A percentile compares a stretch with the other conserved stretches of the same genome.
phyloP scores from a whole-genome alignment of 2,113 vertebrate genomes.

The Cheirogaleus medius region DNA sequence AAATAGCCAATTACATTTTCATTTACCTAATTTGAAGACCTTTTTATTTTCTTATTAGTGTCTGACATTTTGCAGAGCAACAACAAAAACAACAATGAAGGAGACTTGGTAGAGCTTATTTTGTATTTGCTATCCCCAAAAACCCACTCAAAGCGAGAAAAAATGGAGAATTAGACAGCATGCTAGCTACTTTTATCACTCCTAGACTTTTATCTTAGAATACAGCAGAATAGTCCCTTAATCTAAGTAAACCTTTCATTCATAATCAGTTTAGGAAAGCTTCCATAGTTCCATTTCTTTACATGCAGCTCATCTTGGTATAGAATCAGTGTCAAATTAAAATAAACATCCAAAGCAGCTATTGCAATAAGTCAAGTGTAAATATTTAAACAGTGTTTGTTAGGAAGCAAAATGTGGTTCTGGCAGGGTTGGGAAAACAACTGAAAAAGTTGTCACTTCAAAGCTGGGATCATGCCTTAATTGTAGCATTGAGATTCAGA shows the following conservation, averaged over 20 bases:
- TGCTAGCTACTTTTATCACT: not conserved
- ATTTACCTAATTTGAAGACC: not conserved
- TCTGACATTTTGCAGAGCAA: slow-evolving; percentile 19
- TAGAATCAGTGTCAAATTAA: slow-evolving; percentile 52
- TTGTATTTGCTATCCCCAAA: not conserved
- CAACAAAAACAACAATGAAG: not conserved
- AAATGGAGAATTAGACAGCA: not conserved
- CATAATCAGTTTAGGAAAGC: slow-evolving; percentile 25
- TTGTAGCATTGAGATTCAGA: slow-evolving; percentile 59
- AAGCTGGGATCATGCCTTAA: slow-evolving; percentile 36
- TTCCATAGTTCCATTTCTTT: slow-evolving; percentile 26
- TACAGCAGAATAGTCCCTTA: not conserved
- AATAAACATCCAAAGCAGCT: slow-evolving; percentile 67
- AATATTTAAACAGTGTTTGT: slow-evolving; percentile 71
- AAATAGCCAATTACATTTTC: not conserved
- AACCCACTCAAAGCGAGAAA: not conserved
- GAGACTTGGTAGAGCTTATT: not conserved
- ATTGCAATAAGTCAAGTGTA: slow-evolving; percentile 70
- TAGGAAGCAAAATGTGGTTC: slow-evolving; percentile 28
- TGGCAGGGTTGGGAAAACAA: slow-evolving; percentile 61
- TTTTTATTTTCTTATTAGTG: not conserved
- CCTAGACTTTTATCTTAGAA: not conserved
- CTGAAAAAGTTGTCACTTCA: slow-evolving; percentile 62
- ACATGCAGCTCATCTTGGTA: slow-evolving; percentile 48
- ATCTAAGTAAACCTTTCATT: not conserved